Conservation (phyloP, 35 echinoderm and acorn worm species). For the Lytechinus pictus region DNA sequence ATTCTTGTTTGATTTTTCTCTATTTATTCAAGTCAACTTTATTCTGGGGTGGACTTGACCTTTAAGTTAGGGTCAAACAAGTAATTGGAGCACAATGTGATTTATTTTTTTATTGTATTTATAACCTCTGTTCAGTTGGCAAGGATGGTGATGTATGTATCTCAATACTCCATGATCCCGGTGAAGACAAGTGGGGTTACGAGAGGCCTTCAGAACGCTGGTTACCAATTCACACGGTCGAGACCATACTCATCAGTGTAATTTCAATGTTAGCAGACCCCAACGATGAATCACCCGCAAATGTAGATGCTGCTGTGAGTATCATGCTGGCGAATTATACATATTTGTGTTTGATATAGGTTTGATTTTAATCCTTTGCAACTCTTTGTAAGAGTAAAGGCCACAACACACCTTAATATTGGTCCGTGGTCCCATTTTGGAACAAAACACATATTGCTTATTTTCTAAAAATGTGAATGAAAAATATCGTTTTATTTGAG, state of each 20-base stretch:
- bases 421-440: no score
- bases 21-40: no score
- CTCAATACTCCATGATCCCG: conserved; percentile 99
- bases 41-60: no score
- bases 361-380: background rate
- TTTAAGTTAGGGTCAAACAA: no score
- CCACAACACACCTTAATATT: background rate
- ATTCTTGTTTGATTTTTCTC: no score
- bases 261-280: conserved; percentile 96
- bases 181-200: conserved; percentile 97
- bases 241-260: conserved; percentile 96
- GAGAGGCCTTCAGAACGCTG: conserved; percentile 86
- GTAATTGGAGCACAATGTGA: no score
- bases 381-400: background rate
- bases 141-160: conserved; percentile 96
- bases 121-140: conserved; percentile 59
- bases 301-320: conserved; percentile 98
- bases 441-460: no score
- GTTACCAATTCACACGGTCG: conserved; percentile 92
- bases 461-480: no score
- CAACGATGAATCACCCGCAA: conserved; percentile 98
- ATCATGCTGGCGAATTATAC: no score
- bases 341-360: no score
- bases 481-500: no score
- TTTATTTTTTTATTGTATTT: background rate